phyloP scores from a whole-genome alignment of 2,797 vertebrate species.

The Chelidonichthys spinosus region DNA sequence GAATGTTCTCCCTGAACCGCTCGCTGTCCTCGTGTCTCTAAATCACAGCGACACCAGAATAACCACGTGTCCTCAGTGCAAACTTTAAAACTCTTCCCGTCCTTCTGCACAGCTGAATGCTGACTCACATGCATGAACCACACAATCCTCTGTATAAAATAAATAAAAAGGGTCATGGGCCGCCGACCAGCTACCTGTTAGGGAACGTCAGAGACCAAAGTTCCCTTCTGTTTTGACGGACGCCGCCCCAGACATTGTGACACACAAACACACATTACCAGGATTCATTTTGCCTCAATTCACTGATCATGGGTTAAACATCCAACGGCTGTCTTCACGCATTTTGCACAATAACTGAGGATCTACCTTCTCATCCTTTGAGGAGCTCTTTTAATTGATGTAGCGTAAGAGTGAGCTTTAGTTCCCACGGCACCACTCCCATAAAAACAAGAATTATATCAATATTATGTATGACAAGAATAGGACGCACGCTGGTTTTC shows the following conservation, averaged over 20 bases:
- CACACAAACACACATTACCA: conserved; percentile 54
- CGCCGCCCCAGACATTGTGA: conserved; percentile 22
- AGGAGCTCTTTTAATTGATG: neutral
- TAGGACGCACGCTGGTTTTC: neutral
- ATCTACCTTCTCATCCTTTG: neutral
- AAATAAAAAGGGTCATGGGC: neutral
- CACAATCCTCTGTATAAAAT: neutral
- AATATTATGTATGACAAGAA: neutral
- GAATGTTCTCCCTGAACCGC: conserved; percentile 3
- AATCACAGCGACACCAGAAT: neutral
- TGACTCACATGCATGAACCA: neutral
- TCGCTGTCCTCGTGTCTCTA: neutral
- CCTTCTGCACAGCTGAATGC: neutral
- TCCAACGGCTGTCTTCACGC: neutral
- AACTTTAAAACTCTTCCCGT: neutral
- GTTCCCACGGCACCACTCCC: neutral
- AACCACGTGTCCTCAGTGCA: neutral
- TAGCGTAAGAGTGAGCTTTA: neutral
- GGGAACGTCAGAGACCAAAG: conserved; percentile 53
- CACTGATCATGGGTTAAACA: neutral
- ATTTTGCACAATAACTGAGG: conserved; percentile 16
- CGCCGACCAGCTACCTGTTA: neutral
- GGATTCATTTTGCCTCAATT: conserved; percentile 39
- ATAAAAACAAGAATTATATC: neutral
- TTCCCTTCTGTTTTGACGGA: conserved; percentile 37